Conservation (phyloP, 2,888 invertebrate genomes). For the Odontocerum albicorne region DNA sequence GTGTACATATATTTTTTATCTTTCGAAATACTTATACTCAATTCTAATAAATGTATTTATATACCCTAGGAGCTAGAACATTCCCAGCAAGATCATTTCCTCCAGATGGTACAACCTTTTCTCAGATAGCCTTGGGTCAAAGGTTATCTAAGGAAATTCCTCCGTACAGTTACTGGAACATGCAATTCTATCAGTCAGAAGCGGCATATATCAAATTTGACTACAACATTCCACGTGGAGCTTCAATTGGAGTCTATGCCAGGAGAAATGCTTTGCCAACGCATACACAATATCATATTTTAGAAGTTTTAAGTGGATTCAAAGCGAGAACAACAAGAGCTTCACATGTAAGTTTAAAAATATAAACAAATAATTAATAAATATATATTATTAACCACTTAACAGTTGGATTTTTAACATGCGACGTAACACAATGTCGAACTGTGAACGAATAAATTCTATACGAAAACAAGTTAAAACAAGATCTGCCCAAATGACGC, state of each 20-base stretch:
- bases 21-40: neutral
- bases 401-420: no score
- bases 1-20: no score
- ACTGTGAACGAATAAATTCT: no score
- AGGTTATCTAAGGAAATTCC: slow-evolving; percentile 86
- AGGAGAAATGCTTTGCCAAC: slow-evolving; percentile 92
- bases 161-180: slow-evolving; percentile 95
- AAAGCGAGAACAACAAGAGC: slow-evolving; percentile 82
- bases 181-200: slow-evolving; percentile 95
- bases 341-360: slow-evolving; percentile 88
- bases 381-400: no score
- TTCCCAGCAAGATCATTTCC: slow-evolving; percentile 90
- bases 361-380: no score
- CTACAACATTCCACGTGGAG: slow-evolving; percentile 88
- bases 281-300: slow-evolving; percentile 94
- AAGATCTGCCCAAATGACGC: no score
- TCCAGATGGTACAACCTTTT: slow-evolving; percentile 90
- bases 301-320: slow-evolving; percentile 89
- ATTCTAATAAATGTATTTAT: slow-evolving; percentile 4
- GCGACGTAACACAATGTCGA: no score
- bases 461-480: no score
- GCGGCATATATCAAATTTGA: slow-evolving; percentile 94
- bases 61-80: slow-evolving; percentile 73
- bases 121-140: slow-evolving; percentile 86
- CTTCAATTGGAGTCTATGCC: slow-evolving; percentile 93